phyloP scores from a whole-genome alignment of 1,140 invertebrate genomes.

The Habropoda laboriosa region DNA sequence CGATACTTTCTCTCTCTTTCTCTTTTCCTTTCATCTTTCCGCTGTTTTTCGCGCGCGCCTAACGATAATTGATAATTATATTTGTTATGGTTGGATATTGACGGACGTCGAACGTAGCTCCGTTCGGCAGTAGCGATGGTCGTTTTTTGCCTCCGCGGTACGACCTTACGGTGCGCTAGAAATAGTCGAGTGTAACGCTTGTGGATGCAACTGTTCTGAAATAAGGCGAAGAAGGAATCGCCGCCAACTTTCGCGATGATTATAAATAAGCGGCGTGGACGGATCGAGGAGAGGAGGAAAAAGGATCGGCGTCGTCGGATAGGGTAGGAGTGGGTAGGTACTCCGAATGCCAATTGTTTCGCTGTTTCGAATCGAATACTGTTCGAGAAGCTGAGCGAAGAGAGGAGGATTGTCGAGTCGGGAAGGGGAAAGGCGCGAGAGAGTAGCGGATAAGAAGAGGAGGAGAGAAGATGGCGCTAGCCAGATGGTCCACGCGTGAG shows the following conservation, averaged over 20 bases:
- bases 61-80: too few relatives aligned
- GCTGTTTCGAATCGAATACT: too few relatives aligned
- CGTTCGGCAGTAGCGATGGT: too few relatives aligned
- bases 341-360: too few relatives aligned
- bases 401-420: too few relatives aligned
- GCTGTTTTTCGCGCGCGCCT: too few relatives aligned
- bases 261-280: constrained; percentile 38
- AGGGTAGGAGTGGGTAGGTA: too few relatives aligned
- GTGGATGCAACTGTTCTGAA: constrained; percentile 8
- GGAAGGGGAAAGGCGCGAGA: constrained; percentile 43
- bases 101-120: too few relatives aligned
- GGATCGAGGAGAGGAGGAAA: background rate
- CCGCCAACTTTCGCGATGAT: constrained; percentile 38
- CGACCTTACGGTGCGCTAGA: constrained; percentile 3
- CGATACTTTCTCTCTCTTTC: constrained; percentile 18
- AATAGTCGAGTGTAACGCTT: constrained; percentile 16
- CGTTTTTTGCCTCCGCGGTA: background rate
- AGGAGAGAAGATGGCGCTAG: constrained; percentile 65
- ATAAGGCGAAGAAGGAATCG: constrained; percentile 9
- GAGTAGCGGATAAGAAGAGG: constrained; percentile 35
- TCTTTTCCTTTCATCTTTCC: too few relatives aligned
- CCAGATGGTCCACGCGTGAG: constrained; percentile 66
- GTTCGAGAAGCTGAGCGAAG: too few relatives aligned
- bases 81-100: background rate
- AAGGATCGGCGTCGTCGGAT: background rate